Evolutionary conservation across 2,113 vertebrate species (phyloP), one percentile per base, ranked within the genome.

Genomic region (Lophochroa leadbeateri): DNA sequence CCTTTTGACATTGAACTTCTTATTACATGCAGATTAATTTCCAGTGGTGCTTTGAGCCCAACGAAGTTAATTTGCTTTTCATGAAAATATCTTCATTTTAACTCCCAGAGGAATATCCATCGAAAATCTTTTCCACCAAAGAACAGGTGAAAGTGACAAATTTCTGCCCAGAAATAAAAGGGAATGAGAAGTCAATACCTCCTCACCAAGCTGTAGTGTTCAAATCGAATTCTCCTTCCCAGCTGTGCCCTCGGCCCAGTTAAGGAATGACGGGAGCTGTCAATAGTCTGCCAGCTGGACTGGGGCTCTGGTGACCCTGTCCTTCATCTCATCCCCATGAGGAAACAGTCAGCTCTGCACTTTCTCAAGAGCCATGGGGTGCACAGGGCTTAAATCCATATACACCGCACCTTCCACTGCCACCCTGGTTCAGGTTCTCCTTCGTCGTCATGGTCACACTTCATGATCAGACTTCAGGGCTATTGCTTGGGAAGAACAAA

Each of bases 161-260:
- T 82, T 39, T 63, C 55, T 87, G 41, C 13, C 9, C 65, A 82
- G 52, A 90, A 87, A 85, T 17, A 87, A 90, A 96, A 90, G 4
- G 58, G 50, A 68, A 71, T 29, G 55, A 75, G 39, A 83, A 78
- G n/a, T 85, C 88, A 46, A 63, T 85, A 88, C 23, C 63, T 96
- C 14, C 65, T 90, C 50, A 58, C 19, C 46, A 82, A 85, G 15
- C 88, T 16, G 4, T 9, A 85, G 31, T 12, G 27, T 64, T 75
- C 47, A 25, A 50, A 92, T 91, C 1, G 2, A 94, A 88, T 85
- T 93, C 39, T 50, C 14, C 55, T 90, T 82, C 27, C n/a, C 57
- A 82, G 47, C 70, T 88, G 31, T 88, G 75, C 57, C 88, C 61
- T 93, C 85, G 91, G n/a, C 61, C 82, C 75, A 82, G 25, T 88